These are phyloP conservation scores for Galaxias olidus DNA, from an alignment of 2,797 vertebrate species.

Conservation along the genomic window DNA sequence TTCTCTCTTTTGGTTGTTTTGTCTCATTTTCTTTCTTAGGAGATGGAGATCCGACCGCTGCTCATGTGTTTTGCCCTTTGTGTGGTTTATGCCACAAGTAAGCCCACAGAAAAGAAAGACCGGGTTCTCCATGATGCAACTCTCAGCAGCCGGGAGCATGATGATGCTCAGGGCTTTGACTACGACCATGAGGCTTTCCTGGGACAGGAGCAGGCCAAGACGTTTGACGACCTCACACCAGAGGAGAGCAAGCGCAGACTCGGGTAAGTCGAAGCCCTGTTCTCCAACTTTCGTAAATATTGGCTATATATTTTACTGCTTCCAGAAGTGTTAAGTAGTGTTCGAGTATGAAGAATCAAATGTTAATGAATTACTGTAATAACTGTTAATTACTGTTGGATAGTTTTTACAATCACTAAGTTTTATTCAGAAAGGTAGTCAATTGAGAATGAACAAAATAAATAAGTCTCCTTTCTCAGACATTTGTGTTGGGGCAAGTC, in stretches of 20 bases:
- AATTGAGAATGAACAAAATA: too few relatives aligned
- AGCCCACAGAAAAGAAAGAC: constrained; percentile 86
- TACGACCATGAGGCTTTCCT: constrained; percentile 94
- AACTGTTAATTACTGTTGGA: too few relatives aligned
- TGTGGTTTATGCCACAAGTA: constrained; percentile 74
- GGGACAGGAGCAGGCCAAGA: constrained; percentile 85
- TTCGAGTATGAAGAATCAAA: too few relatives aligned
- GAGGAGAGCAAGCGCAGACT: constrained; percentile 91
- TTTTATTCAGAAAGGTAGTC: too few relatives aligned
- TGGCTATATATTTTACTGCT: too few relatives aligned
- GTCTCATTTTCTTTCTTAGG: constrained; percentile 72
- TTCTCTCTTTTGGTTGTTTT: constrained; percentile 35
- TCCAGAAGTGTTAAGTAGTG: too few relatives aligned
- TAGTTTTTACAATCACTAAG: too few relatives aligned
- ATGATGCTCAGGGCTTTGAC: constrained; percentile 81
- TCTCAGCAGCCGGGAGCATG: constrained; percentile 80
- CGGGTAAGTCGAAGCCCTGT: constrained; percentile 70
- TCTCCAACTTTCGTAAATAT: too few relatives aligned
- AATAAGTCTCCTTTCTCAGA: too few relatives aligned
- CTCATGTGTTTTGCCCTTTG: constrained; percentile 76
- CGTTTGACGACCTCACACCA: constrained; percentile 84
- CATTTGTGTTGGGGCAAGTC: too few relatives aligned
- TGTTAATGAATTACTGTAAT: too few relatives aligned
- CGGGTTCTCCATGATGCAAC: constrained; percentile 79
- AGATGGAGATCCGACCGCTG: constrained; percentile 71